Evolutionary conservation across 2,888 invertebrate genomes (phyloP).

Genomic region (Epirrita christyi): DNA sequence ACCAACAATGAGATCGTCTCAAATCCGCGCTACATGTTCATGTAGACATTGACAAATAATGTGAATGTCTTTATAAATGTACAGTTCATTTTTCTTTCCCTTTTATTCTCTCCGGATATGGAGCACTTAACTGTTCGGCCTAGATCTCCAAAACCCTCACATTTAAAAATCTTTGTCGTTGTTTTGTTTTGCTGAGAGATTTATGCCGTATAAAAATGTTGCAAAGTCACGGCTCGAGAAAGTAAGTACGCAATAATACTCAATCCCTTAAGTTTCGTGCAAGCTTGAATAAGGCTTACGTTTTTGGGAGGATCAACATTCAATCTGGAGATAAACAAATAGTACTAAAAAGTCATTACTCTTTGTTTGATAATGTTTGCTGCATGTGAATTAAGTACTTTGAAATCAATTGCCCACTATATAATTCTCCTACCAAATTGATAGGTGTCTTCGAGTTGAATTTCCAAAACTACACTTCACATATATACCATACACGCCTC

Average conservation of each 20-base stretch:
- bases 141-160: constrained; percentile 33
- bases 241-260: constrained; percentile 34
- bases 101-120: constrained; percentile 34
- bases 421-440: too few species aligned
- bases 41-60: constrained; percentile 39
- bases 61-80: constrained; percentile 39
- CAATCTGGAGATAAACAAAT: constrained; percentile 4
- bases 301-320: constrained; percentile 27
- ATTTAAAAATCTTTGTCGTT: constrained; percentile 28
- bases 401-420: neutral
- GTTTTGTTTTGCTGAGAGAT: constrained; percentile 31
- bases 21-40: constrained; percentile 31
- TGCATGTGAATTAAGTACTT: constrained; percentile 16
- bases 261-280: constrained; percentile 28
- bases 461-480: too few species aligned
- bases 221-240: constrained; percentile 34
- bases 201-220: constrained; percentile 33
- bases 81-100: constrained; percentile 33
- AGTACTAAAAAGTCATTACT: constrained; percentile 7
- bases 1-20: constrained; percentile 20
- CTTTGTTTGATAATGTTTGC: constrained; percentile 5
- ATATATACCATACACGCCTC: too few species aligned
- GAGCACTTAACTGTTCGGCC: constrained; percentile 35
- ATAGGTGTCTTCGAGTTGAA: too few species aligned
- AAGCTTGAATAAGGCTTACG: constrained; percentile 13